Evolutionary conservation across 2,888 invertebrate species (phyloP).

Genomic region (Physocephala rufipes): DNA sequence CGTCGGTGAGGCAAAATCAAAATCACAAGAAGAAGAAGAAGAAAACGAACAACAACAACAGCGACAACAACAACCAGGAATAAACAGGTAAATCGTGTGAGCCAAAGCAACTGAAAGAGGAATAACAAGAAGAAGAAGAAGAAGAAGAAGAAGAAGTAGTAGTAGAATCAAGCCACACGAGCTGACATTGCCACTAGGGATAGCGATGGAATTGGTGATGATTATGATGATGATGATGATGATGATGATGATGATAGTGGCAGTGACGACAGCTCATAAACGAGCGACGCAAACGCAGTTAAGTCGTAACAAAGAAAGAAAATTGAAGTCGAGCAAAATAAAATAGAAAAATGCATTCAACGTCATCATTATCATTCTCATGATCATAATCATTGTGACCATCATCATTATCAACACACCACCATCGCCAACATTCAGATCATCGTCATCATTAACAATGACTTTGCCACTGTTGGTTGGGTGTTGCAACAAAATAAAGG

Average conservation of each 20-base stretch:
- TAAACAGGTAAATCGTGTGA: conserved; percentile 35
- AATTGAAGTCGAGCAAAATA: neutral
- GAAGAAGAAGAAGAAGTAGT: neutral
- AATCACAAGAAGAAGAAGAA: too few species aligned
- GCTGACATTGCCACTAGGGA: too few species aligned
- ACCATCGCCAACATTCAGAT: too few species aligned
- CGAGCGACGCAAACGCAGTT: conserved; percentile 1
- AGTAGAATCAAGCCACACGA: too few species aligned
- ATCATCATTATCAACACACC: too few species aligned
- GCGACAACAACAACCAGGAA: neutral
- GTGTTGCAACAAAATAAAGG: neutral
- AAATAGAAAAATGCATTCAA: conserved; percentile 4
- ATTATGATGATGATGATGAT: too few species aligned
- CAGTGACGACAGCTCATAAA: neutral
- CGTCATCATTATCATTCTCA: conserved; percentile 19
- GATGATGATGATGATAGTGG: too few species aligned
- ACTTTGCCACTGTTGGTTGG: neutral
- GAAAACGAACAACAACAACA: neutral
- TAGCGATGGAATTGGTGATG: too few species aligned
- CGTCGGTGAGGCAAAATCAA: neutral
- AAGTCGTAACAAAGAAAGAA: neutral
- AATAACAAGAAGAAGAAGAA: neutral
- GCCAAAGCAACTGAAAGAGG: conserved; percentile 10
- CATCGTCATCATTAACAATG: neutral
- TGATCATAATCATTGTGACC: too few species aligned